Evolutionary conservation across 2,113 vertebrate genomes (phyloP), one percentile per base, ranked within the genome.

Genomic region (Calidris pygmaea): DNA sequence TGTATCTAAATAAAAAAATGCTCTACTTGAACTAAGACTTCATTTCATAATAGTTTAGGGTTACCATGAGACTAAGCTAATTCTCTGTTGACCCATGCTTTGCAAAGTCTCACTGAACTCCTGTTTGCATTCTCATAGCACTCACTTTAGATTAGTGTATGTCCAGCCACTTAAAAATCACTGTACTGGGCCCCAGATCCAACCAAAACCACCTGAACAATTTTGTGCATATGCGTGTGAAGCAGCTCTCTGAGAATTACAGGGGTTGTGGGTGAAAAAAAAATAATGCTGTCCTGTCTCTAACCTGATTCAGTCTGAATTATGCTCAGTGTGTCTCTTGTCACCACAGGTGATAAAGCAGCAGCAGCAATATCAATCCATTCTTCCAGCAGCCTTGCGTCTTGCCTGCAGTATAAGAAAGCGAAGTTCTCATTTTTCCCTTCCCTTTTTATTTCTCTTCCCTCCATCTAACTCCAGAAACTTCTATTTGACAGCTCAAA

Each of bases 401-500:
- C 58, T 92, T 87, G 73, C 73, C 45, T 87, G 63, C 24, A 73
- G 59, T 87, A 24, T 59, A 66, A 85, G 60, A 92, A 91, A 76
- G 23, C 37, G 5, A 56, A 58, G 47, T 73, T 95, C 59, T 93
- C 41, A 59, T 92, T 94, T 96, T 87, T 9, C 17, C 47, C 16
- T 92, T 92, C 41, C 24, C 35, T 73, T 89, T 60, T 71, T 55
- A 53, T 81, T 88, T 63, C 74, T 76, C 48, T 90, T 92, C 65
- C 83, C 80, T 92, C 93, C 60, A 35, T 90, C 63, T 90, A 92
- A 86, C 47, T 91, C 55, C 70, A 94, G 93, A 95, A 96, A 92
- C 59, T 86, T 97, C 72, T 87, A 2, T 68, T 78, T 96, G 95
- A 95, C 94, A 94, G 81, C 71, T 77, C 59, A 83, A 91, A 91